Conservation (phyloP, 2,797 vertebrate genomes). For the Masticophis lateralis region DNA sequence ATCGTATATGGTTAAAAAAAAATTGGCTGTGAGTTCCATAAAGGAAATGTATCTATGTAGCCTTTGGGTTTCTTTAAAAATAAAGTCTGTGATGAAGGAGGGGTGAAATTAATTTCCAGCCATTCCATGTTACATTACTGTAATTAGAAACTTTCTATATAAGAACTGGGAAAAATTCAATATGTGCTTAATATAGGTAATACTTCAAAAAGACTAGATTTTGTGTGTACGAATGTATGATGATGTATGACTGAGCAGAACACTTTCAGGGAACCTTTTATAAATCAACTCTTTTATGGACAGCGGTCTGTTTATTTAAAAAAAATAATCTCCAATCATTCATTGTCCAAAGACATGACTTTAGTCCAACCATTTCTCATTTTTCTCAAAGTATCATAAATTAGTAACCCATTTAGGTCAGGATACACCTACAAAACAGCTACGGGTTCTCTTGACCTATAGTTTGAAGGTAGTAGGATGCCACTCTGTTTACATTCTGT, state of each 20-base stretch:
- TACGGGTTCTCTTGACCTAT: background rate
- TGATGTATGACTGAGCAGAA: background rate
- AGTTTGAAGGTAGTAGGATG: background rate
- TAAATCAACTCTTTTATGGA: background rate
- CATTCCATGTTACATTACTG: background rate
- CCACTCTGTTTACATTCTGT: background rate
- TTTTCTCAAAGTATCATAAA: background rate
- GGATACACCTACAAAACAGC: background rate
- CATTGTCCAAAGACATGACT: background rate
- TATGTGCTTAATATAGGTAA: background rate
- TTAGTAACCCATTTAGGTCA: background rate
- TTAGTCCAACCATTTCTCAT: background rate
- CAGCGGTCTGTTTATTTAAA: background rate
- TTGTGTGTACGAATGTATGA: background rate
- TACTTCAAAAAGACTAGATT: background rate
- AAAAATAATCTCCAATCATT: background rate
- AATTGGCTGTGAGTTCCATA: background rate
- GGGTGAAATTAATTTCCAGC: background rate
- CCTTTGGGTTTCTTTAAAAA: background rate
- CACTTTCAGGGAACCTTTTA: background rate
- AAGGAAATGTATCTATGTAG: background rate
- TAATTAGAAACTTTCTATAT: constrained; percentile 12
- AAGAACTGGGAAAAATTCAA: constrained; percentile 10
- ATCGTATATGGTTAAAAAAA: background rate
- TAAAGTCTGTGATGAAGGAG: background rate